Conservation (phyloP, 2,113 vertebrate genomes). For the Myotis brandtii region DNA sequence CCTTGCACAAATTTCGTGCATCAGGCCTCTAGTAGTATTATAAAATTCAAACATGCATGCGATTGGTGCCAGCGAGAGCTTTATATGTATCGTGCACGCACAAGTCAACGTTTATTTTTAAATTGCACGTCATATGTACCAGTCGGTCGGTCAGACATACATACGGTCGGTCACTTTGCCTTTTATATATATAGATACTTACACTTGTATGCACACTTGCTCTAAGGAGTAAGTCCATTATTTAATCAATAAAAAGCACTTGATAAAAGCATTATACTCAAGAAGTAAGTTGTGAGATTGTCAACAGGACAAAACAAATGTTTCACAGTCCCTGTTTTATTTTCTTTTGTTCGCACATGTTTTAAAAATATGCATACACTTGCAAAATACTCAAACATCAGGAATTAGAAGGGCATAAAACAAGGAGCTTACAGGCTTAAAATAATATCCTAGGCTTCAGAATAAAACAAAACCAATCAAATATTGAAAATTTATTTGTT, state of each 20-base stretch:
- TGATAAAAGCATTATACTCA: not conserved
- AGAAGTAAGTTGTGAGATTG: not conserved
- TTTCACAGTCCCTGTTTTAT: constrained; percentile 73
- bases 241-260: constrained; percentile 9
- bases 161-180: too few species aligned
- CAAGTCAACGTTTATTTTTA: too few species aligned
- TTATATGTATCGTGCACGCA: too few species aligned
- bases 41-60: too few species aligned
- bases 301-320: not conserved
- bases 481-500: constrained; percentile 53
- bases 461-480: constrained; percentile 39
- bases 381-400: constrained; percentile 54
- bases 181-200: too few species aligned
- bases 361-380: constrained; percentile 49
- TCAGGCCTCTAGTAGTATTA: too few species aligned
- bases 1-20: too few species aligned
- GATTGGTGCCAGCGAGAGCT: too few species aligned
- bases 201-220: not conserved
- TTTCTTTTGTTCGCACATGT: constrained; percentile 55
- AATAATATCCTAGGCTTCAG: constrained; percentile 10
- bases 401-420: constrained; percentile 48
- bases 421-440: not conserved
- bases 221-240: not conserved
- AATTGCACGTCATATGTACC: too few species aligned
- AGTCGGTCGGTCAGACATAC: too few species aligned